Evolutionary conservation across 2,888 invertebrate genomes (phyloP), one percentile per base, ranked within the genome.

Genomic region (Drosophila atripex): DNA sequence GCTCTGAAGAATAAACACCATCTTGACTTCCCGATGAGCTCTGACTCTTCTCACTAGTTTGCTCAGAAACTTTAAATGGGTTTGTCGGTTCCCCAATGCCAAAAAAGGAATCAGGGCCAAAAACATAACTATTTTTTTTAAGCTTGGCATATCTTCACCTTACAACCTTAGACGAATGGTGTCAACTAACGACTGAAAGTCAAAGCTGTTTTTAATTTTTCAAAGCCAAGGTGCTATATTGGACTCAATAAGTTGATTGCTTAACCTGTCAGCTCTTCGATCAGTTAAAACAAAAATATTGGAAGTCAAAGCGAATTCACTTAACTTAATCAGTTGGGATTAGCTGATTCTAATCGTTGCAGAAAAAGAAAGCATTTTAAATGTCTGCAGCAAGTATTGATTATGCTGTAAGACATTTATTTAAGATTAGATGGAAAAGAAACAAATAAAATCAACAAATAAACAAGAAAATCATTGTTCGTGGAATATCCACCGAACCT

Each of bases 271-370:
- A 32, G 14, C 25, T 57, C 25, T 35, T 32, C 16, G 30, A 14
- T 30, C 6, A 14, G 3, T 7, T 25, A 8, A 6, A 14, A 6
- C 11, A 1, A 46, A 35, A 45, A 16, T 6, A 2, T 2, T 14
- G 9, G 16, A 16, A 39, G 7, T 14, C 38, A n/a, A 38, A 38
- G 14, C 5, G 38, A 38, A 4, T 41, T 23, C 32, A 61, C 43
- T 61, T 58, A 21, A 23, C 41, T 18, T 57, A 57, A 60, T 57
- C 16, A 49, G 35, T n/a, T 54, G 9, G 23, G 14, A 32, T 3
- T 18, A 3, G 12, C 9, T 30, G 7, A 6, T 11, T 4, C 32
- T 32, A n/a, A 32, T 32, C 32, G 12, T 32, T 5, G 11, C 12
- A n/a, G 12, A 32, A 32, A 32, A 0, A 32, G 5, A 12, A 12